phyloP scores from a whole-genome alignment of 2,888 invertebrate genomes.

The Acleris cristana region DNA sequence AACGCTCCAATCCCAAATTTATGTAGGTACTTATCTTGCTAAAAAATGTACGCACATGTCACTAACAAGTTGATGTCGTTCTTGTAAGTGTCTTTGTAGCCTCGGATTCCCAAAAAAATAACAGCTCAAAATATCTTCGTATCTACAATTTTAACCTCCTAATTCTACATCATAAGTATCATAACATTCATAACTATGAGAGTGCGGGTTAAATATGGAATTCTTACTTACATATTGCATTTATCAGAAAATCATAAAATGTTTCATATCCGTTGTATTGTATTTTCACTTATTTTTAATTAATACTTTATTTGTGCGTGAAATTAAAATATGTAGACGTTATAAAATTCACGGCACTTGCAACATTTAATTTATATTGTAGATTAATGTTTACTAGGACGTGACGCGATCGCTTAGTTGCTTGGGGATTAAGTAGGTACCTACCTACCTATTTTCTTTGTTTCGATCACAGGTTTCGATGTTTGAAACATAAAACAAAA shows the following conservation, averaged over 20 bases:
- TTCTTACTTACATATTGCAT: conserved; percentile 7
- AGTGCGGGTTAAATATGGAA: conserved; percentile 16
- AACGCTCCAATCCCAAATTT: too few relatives aligned
- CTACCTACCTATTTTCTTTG: background rate
- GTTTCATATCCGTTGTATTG: conserved; percentile 38
- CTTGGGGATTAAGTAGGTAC: background rate
- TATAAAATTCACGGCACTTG: conserved; percentile 52
- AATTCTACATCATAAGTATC: too few relatives aligned
- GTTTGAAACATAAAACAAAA: background rate
- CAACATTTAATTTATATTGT: conserved; percentile 50
- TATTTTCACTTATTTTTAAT: conserved; percentile 50
- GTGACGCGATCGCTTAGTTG: conserved; percentile 23
- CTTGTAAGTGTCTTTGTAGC: too few relatives aligned
- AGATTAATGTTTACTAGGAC: conserved; percentile 41
- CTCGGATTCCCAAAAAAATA: too few relatives aligned
- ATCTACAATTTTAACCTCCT: too few relatives aligned
- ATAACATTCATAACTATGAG: background rate
- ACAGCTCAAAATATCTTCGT: too few relatives aligned
- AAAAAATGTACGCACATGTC: too few relatives aligned
- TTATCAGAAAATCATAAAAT: conserved; percentile 25
- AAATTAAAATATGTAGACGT: conserved; percentile 62
- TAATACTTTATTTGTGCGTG: conserved; percentile 64
- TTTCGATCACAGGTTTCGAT: too few relatives aligned
- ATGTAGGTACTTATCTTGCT: too few relatives aligned
- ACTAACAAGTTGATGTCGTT: too few relatives aligned